These are phyloP conservation scores for Mythimna lalbum DNA, from an alignment of 2,888 invertebrate genomes.

Conservation along the genomic window DNA sequence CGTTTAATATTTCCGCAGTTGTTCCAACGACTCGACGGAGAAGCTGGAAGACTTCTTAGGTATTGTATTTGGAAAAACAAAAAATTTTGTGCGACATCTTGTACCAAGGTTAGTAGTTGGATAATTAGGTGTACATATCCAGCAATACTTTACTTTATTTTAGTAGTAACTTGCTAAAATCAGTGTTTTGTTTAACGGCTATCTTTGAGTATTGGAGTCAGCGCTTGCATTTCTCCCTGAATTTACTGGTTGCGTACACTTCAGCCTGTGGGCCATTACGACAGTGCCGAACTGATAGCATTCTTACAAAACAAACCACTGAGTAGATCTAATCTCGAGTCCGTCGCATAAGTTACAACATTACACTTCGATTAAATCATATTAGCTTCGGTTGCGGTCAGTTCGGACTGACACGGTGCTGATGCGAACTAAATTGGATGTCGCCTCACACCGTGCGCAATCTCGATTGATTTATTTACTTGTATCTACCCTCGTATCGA, in stretches of 20 bases:
- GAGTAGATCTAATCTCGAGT: conserved; percentile 65
- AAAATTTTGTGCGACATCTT: neutral
- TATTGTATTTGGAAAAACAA: neutral
- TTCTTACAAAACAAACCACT: conserved; percentile 70
- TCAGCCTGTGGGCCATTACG: conserved; percentile 55
- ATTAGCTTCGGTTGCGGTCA: conserved; percentile 73
- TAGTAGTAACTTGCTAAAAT: conserved; percentile 4
- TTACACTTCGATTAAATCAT: conserved; percentile 71
- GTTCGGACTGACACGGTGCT: conserved; percentile 58
- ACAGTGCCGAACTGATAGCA: conserved; percentile 64
- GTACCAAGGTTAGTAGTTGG: neutral
- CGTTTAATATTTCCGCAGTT: neutral
- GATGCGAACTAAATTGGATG: conserved; percentile 62
- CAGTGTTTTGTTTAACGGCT: conserved; percentile 20
- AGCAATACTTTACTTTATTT: conserved; percentile 7
- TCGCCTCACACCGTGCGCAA: conserved; percentile 16
- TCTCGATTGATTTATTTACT: conserved; percentile 31
- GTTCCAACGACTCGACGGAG: neutral
- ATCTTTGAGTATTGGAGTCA: conserved; percentile 1
- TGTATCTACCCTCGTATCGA: neutral
- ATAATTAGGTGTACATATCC: neutral
- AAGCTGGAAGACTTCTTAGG: neutral
- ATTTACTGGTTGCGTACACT: conserved; percentile 34
- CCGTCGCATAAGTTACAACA: conserved; percentile 70
- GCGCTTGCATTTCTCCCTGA: conserved; percentile 40